Evolutionary conservation across 2,113 vertebrate genomes (phyloP).

Genomic region (Forbesichthys papilliferus): DNA sequence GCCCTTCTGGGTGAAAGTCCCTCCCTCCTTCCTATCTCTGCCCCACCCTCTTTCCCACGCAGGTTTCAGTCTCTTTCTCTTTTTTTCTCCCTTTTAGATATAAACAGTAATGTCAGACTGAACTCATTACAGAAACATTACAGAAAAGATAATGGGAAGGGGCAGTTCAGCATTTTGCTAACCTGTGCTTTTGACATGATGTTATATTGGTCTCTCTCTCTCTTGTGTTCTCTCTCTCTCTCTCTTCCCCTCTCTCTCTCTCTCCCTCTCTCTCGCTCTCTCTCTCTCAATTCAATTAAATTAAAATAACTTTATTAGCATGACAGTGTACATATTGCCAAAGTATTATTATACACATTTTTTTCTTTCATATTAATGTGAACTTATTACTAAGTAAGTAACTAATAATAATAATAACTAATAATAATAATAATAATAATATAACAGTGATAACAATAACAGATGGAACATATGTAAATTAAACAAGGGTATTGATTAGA

Average conservation of each 20-base stretch:
- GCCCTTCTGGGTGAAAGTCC: constrained; percentile 1
- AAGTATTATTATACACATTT: no score
- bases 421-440: no score
- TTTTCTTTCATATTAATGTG: no score
- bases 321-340: no score
- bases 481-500: no score
- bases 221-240: neutral
- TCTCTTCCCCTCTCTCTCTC: neutral
- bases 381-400: no score
- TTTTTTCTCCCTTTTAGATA: neutral
- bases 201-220: neutral
- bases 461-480: no score
- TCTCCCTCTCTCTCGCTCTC: neutral
- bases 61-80: neutral
- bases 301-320: no score
- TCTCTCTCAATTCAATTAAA: neutral
- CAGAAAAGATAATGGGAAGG: neutral
- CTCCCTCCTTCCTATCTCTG: constrained; percentile 2
- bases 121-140: neutral
- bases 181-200: neutral
- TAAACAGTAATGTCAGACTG: constrained; percentile 27
- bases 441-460: no score
- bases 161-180: neutral
- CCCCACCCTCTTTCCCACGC: neutral
- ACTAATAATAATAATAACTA: no score